These are phyloP conservation scores for Pammene aurita DNA, from an alignment of 2,888 invertebrate genomes.

Conservation along the genomic window DNA sequence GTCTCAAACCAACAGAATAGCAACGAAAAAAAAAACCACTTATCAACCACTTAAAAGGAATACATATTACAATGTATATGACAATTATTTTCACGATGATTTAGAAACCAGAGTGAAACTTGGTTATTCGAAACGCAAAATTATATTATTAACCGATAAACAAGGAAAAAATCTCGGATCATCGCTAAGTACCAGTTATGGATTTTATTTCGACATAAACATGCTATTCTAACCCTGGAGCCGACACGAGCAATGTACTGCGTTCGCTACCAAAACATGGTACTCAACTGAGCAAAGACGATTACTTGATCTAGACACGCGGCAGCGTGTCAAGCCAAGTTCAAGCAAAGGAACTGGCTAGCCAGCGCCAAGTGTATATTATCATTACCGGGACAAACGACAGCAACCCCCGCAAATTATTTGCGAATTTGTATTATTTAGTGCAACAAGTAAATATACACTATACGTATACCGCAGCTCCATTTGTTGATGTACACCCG, in stretches of 20 bases:
- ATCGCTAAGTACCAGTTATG: neutral
- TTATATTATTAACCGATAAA: neutral
- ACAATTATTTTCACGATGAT: neutral
- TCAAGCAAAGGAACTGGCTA: too few species aligned
- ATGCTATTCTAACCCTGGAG: slow-evolving; percentile 4
- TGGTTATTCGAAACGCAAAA: neutral
- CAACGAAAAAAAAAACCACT: neutral
- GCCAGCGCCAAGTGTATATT: neutral
- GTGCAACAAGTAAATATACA: neutral
- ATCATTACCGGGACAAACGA: neutral
- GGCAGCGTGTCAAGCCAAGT: too few species aligned
- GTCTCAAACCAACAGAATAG: neutral
- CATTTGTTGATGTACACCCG: too few species aligned
- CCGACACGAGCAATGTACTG: too few species aligned
- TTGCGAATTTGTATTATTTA: neutral
- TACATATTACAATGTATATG: neutral
- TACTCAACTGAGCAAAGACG: too few species aligned
- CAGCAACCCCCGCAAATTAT: neutral
- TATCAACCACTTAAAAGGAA: too few species aligned
- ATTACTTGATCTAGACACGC: too few species aligned
- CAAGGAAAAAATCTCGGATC: neutral
- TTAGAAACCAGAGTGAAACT: neutral
- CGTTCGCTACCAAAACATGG: too few species aligned
- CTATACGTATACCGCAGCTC: too few species aligned
- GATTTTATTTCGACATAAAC: neutral